These are phyloP conservation scores for Phaethornis superciliosus DNA, from an alignment of 2,113 vertebrate genomes.

Conservation along the genomic window DNA sequence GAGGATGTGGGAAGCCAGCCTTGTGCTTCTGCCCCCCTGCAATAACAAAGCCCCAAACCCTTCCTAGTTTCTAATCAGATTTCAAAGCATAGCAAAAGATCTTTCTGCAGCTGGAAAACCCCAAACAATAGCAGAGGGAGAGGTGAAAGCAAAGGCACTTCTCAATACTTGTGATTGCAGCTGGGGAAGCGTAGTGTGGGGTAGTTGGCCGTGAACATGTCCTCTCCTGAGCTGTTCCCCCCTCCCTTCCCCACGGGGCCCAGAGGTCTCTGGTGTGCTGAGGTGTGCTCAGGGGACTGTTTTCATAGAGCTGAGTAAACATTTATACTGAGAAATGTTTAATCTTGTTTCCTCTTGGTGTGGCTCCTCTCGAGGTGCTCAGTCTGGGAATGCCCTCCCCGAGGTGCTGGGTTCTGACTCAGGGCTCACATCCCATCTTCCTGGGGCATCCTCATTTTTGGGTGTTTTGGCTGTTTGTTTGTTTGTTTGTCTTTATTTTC, in stretches of 20 bases:
- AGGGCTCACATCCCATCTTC: accelerated
- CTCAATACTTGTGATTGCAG: not conserved
- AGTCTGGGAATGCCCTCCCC: accelerated
- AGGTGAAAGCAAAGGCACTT: conserved; percentile 35
- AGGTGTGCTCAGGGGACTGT: not conserved
- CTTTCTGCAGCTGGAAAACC: conserved; percentile 55
- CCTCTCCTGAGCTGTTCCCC: not conserved
- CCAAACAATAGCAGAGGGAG: conserved; percentile 25
- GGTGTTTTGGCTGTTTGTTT: not conserved
- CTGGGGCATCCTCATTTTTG: not conserved
- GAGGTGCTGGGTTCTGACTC: not conserved
- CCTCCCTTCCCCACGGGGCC: accelerated
- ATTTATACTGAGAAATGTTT: conserved; percentile 7
- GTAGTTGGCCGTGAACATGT: not conserved
- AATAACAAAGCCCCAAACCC: conserved; percentile 20
- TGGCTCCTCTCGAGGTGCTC: not conserved
- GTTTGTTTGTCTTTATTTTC: not conserved
- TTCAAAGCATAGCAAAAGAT: conserved; percentile 58
- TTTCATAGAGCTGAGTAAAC: conserved; percentile 43
- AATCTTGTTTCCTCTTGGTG: conserved; percentile 6
- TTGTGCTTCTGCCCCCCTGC: conserved; percentile 9
- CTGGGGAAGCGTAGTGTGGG: not conserved
- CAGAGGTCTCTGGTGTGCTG: not conserved
- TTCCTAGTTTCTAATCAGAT: conserved; percentile 26
- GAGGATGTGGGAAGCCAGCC: conserved; percentile 35